Conservation (phyloP, 92 coral and sea anemone genomes). For the Hydrozoanthus gracilis region DNA sequence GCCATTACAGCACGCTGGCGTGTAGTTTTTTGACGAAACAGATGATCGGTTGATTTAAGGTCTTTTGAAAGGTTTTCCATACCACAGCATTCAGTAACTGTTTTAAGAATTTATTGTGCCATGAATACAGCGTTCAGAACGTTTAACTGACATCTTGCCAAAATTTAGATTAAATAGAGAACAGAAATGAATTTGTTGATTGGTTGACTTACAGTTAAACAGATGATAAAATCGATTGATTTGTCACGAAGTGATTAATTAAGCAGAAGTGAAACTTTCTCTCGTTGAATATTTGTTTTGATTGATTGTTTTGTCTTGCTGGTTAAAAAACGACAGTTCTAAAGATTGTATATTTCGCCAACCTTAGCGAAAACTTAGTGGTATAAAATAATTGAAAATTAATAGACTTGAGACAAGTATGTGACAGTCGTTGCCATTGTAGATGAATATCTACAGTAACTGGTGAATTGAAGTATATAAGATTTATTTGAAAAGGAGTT, state of each 20-base stretch:
- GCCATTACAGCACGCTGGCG: conserved; percentile 31
- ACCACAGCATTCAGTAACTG: background rate
- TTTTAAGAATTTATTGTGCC: background rate
- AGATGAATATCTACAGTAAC: background rate
- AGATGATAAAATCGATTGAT: background rate
- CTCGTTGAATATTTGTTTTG: conserved; percentile 1
- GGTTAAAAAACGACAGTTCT: background rate
- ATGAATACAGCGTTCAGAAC: background rate
- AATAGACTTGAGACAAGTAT: conserved; percentile 8
- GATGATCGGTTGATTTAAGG: background rate
- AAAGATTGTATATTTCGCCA: background rate
- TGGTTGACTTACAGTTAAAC: background rate
- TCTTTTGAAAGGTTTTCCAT: background rate
- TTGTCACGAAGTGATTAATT: background rate
- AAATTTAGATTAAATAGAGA: background rate
- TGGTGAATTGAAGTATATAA: background rate
- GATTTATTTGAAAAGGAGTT: background rate
- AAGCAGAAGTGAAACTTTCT: background rate
- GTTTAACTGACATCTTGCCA: background rate
- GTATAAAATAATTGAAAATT: background rate
- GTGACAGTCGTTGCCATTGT: background rate
- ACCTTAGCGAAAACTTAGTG: background rate
- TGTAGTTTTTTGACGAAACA: background rate
- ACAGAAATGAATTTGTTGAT: background rate
- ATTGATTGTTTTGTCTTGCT: conserved; percentile 5